Conservation (phyloP, 1,140 invertebrate species). For the Philopotamus ludificatus region DNA sequence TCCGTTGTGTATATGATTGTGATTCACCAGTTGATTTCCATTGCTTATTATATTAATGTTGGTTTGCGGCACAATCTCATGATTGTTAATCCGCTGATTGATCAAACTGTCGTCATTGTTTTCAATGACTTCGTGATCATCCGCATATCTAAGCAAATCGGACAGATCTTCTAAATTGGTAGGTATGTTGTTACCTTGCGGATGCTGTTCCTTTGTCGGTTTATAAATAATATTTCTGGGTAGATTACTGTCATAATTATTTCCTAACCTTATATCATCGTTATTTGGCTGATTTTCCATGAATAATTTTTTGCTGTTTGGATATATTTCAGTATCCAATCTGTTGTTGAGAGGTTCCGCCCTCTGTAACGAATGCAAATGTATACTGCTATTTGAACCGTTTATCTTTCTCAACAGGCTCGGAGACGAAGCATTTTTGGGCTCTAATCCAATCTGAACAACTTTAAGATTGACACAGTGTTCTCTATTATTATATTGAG, state of each 20-base stretch:
- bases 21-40: slow-evolving; percentile 46
- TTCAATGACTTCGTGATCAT: slow-evolving; percentile 58
- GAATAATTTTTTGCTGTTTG: slow-evolving; percentile 19
- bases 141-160: slow-evolving; percentile 67
- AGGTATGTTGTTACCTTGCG: slow-evolving; percentile 50
- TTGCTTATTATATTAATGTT: slow-evolving; percentile 50
- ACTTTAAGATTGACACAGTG: slow-evolving; percentile 56
- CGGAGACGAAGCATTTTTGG: slow-evolving; percentile 46
- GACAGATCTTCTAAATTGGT: slow-evolving; percentile 69
- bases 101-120: slow-evolving; percentile 51
- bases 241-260: slow-evolving; percentile 45
- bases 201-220: slow-evolving; percentile 20
- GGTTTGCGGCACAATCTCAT: slow-evolving; percentile 46
- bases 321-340: slow-evolving; percentile 21
- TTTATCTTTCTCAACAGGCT: slow-evolving; percentile 43
- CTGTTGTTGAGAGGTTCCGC: slow-evolving; percentile 23
- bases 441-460: slow-evolving; percentile 55
- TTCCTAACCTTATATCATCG: slow-evolving; percentile 38
- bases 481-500: slow-evolving; percentile 55
- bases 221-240: slow-evolving; percentile 9
- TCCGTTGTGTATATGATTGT: slow-evolving; percentile 50
- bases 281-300: slow-evolving; percentile 18
- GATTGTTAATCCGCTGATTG: slow-evolving; percentile 47
- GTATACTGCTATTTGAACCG: slow-evolving; percentile 32
- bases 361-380: slow-evolving; percentile 34